These are phyloP conservation scores for Brachypodius melanocephalos DNA, from an alignment of 2,113 vertebrate species.

Conservation along the genomic window DNA sequence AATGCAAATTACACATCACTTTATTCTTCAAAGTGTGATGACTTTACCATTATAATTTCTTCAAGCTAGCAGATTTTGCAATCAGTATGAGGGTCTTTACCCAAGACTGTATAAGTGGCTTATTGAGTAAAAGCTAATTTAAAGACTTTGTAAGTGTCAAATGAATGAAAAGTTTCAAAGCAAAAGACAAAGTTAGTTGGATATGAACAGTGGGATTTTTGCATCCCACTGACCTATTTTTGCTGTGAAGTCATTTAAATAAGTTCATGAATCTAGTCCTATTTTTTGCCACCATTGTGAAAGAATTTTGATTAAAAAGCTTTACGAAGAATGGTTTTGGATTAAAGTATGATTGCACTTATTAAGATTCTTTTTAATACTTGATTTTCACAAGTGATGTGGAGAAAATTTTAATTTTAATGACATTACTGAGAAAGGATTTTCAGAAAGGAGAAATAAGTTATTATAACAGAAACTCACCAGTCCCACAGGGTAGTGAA, in stretches of 20 bases:
- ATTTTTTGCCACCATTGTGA: neutral
- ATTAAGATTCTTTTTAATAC: conserved; percentile 8
- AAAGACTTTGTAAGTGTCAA: neutral
- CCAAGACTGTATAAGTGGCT: neutral
- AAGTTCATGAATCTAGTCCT: conserved; percentile 25
- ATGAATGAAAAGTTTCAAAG: neutral
- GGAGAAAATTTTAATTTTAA: conserved; percentile 26
- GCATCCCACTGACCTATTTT: conserved; percentile 38
- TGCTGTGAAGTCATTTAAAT: conserved; percentile 10
- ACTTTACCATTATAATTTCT: neutral
- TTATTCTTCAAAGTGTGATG: neutral
- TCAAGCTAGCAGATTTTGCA: neutral
- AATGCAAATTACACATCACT: neutral
- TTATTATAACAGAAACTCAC: neutral
- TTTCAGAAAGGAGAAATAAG: neutral
- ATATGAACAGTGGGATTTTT: neutral
- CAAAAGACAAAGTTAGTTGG: neutral
- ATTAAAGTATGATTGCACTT: conserved; percentile 30
- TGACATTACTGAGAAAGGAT: neutral
- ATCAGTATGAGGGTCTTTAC: neutral
- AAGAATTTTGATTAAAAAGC: conserved; percentile 41
- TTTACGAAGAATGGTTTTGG: conserved; percentile 5
- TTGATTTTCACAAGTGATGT: neutral
- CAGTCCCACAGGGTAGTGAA: neutral
- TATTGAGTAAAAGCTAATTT: neutral